Conservation (phyloP, 2,113 vertebrate genomes). For the Corythornis madagascariensis region DNA sequence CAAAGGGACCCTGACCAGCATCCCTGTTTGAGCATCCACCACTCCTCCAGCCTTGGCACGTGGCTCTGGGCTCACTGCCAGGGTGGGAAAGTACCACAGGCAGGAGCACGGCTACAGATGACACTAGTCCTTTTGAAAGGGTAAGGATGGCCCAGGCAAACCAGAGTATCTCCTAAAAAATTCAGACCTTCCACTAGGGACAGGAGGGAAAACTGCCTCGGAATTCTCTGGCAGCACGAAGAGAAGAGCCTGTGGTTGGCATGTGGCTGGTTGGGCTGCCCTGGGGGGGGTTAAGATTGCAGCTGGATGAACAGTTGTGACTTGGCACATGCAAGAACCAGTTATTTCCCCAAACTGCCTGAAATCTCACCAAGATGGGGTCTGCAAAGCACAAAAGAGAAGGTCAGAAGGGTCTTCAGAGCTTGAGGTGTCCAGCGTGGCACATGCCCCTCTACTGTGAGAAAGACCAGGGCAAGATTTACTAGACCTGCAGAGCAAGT, state of each 20-base stretch:
- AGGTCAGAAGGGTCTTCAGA: constrained; percentile 8
- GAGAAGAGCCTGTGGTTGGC: neutral
- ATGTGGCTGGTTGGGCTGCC: neutral
- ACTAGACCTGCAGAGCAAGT: neutral
- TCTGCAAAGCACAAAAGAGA: neutral
- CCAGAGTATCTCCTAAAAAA: neutral
- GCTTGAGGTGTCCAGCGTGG: constrained; percentile 8
- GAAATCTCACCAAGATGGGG: neutral
- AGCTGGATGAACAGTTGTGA: neutral
- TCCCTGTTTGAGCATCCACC: neutral
- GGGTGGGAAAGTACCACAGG: neutral
- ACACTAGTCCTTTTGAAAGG: neutral
- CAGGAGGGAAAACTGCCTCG: neutral
- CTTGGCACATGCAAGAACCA: accelerated
- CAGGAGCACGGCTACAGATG: neutral
- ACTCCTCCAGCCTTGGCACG: neutral
- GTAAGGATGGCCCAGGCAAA: neutral
- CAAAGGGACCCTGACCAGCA: constrained; percentile 45
- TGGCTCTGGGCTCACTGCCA: neutral
- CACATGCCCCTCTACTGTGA: neutral
- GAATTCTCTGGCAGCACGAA: neutral
- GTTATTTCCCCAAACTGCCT: neutral
- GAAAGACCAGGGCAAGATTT: neutral
- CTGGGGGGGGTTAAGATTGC: accelerated
- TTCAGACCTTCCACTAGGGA: neutral